These are phyloP conservation scores for Ellobius talpinus DNA, from an alignment of 2,113 vertebrate species.

Conservation along the genomic window DNA sequence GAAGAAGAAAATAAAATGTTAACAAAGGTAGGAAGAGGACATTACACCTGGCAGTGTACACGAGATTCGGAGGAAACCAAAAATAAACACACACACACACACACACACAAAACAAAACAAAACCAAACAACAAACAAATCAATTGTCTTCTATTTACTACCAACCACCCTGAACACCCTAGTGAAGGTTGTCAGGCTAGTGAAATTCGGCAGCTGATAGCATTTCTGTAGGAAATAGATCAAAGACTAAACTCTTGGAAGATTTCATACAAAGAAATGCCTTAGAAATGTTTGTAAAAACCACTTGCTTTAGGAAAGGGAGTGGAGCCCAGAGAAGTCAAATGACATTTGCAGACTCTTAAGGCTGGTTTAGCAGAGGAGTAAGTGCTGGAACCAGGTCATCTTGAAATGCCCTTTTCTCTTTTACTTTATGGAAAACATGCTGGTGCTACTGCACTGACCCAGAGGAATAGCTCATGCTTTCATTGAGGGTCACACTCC, in stretches of 20 bases:
- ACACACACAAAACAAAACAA: too few relatives aligned
- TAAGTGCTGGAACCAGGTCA: not conserved
- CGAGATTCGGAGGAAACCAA: not conserved
- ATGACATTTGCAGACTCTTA: not conserved
- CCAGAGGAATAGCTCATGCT: not conserved
- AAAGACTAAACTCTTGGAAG: slow-evolving; percentile 10
- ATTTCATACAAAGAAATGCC: not conserved
- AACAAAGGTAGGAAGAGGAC: slow-evolving; percentile 8
- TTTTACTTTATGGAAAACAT: not conserved
- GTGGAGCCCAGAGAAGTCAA: not conserved
- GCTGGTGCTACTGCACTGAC: not conserved
- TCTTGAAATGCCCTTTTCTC: not conserved
- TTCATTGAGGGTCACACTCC: not conserved
- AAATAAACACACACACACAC: too few relatives aligned
- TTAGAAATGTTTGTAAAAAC: slow-evolving; percentile 34
- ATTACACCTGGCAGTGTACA: not conserved
- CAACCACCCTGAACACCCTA: slow-evolving; percentile 45
- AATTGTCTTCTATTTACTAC: slow-evolving; percentile 24
- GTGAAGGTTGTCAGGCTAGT: slow-evolving; percentile 59
- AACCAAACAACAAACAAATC: too few relatives aligned
- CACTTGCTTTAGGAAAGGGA: not conserved
- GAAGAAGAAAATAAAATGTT: not conserved
- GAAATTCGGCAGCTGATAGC: slow-evolving; percentile 59
- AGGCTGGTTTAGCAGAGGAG: not conserved
- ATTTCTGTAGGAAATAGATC: slow-evolving; percentile 59